Conservation (phyloP, 2,888 invertebrate species). For the Helobdella robusta region DNA sequence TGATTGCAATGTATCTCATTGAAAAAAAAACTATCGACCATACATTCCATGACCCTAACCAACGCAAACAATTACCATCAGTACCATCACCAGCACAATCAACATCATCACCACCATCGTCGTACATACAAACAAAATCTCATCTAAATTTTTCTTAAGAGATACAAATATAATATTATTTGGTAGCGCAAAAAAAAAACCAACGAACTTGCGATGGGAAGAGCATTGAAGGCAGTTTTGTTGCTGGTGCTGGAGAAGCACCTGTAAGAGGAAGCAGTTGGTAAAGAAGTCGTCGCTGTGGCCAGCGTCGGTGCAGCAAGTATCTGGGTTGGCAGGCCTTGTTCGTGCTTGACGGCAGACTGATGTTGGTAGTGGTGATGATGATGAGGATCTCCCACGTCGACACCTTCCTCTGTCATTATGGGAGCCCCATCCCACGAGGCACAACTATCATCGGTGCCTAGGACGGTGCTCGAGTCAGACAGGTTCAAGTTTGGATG, state of each 20-base stretch:
- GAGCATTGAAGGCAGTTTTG: constrained; percentile 7
- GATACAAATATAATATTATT: no score
- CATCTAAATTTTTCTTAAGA: no score
- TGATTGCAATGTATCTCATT: not conserved
- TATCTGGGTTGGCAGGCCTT: no score
- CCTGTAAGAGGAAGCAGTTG: constrained; percentile 9
- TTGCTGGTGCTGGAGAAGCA: constrained; percentile 8
- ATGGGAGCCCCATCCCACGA: constrained; percentile 17
- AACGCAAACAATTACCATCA: no score
- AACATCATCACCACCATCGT: no score
- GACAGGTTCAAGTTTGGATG: constrained; percentile 6
- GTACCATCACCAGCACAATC: no score
- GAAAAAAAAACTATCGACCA: no score
- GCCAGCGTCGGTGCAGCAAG: not conserved
- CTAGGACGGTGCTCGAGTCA: constrained; percentile 11
- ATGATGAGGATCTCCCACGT: not conserved
- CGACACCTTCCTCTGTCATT: not conserved
- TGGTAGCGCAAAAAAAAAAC: no score
- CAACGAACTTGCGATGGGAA: constrained; percentile 1
- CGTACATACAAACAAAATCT: no score
- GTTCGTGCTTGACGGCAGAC: no score
- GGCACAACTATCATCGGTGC: constrained; percentile 18
- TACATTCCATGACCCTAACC: no score
- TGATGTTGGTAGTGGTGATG: no score
- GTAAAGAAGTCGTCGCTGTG: not conserved